Base-by-base conservation (phyloP, 2,113 vertebrate genomes). In the Callopanchax toddi region DNA sequence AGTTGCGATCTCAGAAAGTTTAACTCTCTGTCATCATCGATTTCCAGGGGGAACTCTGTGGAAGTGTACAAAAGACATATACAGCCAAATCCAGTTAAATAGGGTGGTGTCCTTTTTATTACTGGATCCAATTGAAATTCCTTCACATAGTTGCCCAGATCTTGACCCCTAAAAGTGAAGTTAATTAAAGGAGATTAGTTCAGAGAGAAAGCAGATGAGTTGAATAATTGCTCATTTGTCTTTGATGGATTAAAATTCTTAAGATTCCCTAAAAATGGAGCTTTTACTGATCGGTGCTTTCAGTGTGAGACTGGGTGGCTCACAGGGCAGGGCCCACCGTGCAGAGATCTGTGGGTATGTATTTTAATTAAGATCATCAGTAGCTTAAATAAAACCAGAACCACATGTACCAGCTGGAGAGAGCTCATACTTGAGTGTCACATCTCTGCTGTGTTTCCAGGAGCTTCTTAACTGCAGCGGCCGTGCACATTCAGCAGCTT, bases 181-280 rank as follows among this genome's bases (percentile, higher is more conserved):
- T 78, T 37, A 70, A 74, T 71, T 78, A 78, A 71, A 75, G 49
- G 7, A 59, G 58, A 76, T 76, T 60, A 44, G 37, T 65, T 64
- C 43, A 32, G 69, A 62, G 45, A 69, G 56, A 57, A 74, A 16
- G 40, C 17, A 25, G n/a, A 22, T 23, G 13, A 37, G 20, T n/a
- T 5, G 16, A 50, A 77, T n/a, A 67, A 56, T 73, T 75, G 71
- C 51, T 37, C 62, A 76, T 65, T 1, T 55, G 16, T 50, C 25
- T 55, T 76, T 65, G 71, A 66, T 71, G 42, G 16, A 63, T 42
- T 67, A 16, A n/a, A 45, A 58, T 26, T 65, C 32, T 61, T 7
- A 32, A 53, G n/a, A 54, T 9, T 15, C 4, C 3, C 36, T 44
- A 3, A 61, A 58, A 63, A 45, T 6, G 18, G 25, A 57, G 63